Percentiles rank a stretch among this genome's conserved stretches.
These are phyloP conservation scores for Dasyprocta punctata DNA, from an alignment of 2,113 vertebrate genomes.

Conservation along the genomic window DNA sequence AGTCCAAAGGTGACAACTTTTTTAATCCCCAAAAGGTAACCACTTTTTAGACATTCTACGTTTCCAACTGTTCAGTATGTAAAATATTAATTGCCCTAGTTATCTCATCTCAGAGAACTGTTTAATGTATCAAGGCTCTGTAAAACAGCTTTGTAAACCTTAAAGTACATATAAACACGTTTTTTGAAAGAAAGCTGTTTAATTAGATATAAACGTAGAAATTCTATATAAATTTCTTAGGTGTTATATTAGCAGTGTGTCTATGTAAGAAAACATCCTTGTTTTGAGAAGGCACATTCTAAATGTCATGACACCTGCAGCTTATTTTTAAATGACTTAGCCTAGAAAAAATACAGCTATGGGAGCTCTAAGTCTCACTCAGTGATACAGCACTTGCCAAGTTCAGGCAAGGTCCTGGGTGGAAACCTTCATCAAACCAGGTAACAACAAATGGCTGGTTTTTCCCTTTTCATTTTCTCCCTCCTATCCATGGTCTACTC, in stretches of 20 bases:
- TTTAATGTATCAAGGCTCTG: not conserved
- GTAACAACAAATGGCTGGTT: not conserved
- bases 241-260: not conserved
- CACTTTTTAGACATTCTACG: not conserved
- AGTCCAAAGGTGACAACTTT: not conserved
- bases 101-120: not conserved
- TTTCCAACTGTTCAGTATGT: not conserved
- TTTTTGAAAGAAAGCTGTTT: not conserved
- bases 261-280: not conserved
- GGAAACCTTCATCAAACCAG: not conserved
- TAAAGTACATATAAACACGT: not conserved
- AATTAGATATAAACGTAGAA: not conserved
- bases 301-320: not conserved
- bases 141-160: constrained; percentile 9
- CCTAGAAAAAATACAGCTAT: not conserved
- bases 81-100: not conserved
- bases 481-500: constrained; percentile 58
- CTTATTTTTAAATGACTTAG: not conserved
- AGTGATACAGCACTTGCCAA: not conserved
- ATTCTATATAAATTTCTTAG: not conserved
- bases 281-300: not conserved
- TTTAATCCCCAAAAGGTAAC: too few relatives aligned
- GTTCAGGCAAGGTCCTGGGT: not conserved
- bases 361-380: not conserved
- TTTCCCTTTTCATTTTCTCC: not conserved